These are phyloP conservation scores for Teleopsis dalmanni DNA, from an alignment of 1,140 invertebrate species.

Conservation along the genomic window DNA sequence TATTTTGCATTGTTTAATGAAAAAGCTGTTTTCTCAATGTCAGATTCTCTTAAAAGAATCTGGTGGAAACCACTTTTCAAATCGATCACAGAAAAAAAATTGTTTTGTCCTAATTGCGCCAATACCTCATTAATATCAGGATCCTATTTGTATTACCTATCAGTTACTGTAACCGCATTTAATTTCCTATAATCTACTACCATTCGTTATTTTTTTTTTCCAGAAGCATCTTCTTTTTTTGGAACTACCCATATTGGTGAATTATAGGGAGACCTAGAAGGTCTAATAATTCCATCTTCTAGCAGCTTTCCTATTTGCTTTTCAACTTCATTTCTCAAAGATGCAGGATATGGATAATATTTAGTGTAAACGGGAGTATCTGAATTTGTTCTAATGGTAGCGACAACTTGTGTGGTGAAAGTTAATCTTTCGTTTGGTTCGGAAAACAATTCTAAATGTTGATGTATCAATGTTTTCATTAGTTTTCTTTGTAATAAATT, in stretches of 20 bases:
- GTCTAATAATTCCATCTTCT: too few species aligned
- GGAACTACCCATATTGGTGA: conserved; percentile 14
- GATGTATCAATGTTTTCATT: too few species aligned
- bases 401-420: too few species aligned
- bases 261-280: too few species aligned
- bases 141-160: conserved; percentile 45
- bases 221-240: conserved; percentile 14
- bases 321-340: too few species aligned
- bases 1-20: conserved; percentile 20
- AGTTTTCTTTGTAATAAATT: too few species aligned
- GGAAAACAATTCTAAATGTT: too few species aligned
- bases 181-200: conserved; percentile 35
- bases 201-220: conserved; percentile 31
- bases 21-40: conserved; percentile 41
- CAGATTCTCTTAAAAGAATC: conserved; percentile 23
- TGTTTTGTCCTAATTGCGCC: conserved; percentile 35
- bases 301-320: too few species aligned
- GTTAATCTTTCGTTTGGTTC: too few species aligned
- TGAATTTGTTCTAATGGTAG: too few species aligned
- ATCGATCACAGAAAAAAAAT: conserved; percentile 45
- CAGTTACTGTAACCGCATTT: conserved; percentile 32
- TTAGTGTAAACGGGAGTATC: too few species aligned
- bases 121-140: conserved; percentile 47
- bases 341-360: too few species aligned
- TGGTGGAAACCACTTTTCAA: conserved; percentile 48